phyloP scores from a whole-genome alignment of 2,888 invertebrate genomes.

The Philopedon plagiatum region DNA sequence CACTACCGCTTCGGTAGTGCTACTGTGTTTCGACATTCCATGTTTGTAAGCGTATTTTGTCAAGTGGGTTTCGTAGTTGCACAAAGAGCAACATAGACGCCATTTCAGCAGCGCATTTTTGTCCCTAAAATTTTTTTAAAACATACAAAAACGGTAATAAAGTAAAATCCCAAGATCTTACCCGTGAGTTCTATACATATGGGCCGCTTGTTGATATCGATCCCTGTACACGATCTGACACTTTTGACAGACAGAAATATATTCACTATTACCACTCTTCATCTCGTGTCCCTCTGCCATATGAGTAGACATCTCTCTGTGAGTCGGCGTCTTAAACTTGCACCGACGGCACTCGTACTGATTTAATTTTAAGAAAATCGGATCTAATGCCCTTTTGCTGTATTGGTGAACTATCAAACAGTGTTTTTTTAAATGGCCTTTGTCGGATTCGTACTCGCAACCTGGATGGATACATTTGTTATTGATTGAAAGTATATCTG shows the following conservation, averaged over 20 bases:
- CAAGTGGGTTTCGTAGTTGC: not conserved
- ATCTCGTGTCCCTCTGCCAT: not conserved
- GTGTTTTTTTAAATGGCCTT: not conserved
- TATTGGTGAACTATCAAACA: not conserved
- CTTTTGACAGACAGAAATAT: not conserved
- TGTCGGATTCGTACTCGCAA: not conserved
- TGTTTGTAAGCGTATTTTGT: not conserved
- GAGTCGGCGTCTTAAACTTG: not conserved
- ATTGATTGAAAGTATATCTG: not conserved
- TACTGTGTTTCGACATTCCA: not conserved
- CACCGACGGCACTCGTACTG: not conserved
- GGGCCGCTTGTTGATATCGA: not conserved
- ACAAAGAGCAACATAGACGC: not conserved
- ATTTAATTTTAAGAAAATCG: not conserved
- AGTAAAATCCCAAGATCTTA: not conserved
- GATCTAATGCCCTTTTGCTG: not conserved
- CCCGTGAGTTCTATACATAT: constrained; percentile 2
- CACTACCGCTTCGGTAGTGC: not conserved
- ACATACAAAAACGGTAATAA: not conserved
- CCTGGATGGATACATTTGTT: not conserved
- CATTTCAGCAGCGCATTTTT: constrained; percentile 8
- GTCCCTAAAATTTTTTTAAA: constrained; percentile 9
- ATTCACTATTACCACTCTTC: not conserved
- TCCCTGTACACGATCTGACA: not conserved
- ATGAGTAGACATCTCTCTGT: not conserved